These are phyloP conservation scores for Selene dorsalis DNA, from an alignment of 2,797 vertebrate genomes.

Conservation along the genomic window DNA sequence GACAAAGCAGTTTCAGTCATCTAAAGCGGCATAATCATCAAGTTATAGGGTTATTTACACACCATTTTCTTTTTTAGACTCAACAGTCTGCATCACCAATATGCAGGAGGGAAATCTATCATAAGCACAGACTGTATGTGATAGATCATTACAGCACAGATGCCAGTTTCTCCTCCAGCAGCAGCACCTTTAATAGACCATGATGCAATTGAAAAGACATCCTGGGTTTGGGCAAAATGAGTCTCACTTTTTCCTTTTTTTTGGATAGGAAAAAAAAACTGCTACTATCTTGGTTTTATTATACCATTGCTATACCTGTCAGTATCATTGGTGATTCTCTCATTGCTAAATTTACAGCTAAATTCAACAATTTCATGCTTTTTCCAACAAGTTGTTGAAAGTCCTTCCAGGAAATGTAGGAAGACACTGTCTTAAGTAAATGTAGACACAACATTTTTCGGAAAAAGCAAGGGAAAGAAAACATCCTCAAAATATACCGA, in stretches of 20 bases:
- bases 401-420: conserved; percentile 26
- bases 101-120: conserved; percentile 18
- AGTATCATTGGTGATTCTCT: conserved; percentile 13
- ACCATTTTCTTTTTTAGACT: conserved; percentile 15
- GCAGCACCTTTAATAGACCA: conserved; percentile 39
- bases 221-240: conserved; percentile 37
- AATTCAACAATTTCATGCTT: conserved; percentile 36
- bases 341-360: conserved; percentile 19
- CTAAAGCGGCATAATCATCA: conserved; percentile 1
- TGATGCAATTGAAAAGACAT: conserved; percentile 54
- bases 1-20: background rate
- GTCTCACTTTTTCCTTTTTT: background rate
- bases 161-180: conserved; percentile 20
- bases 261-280: conserved; percentile 6
- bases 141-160: conserved; percentile 31
- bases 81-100: conserved; percentile 11
- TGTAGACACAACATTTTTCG: conserved; percentile 2
- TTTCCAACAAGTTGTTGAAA: conserved; percentile 32
- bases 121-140: conserved; percentile 17
- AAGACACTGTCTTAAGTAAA: conserved; percentile 11
- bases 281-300: conserved; percentile 41
- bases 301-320: conserved; percentile 38
- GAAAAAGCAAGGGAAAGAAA: background rate
- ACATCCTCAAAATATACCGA: background rate
- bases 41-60: conserved; percentile 25